These are phyloP conservation scores for Rhabdornis inornatus DNA, from an alignment of 2,113 vertebrate species.

Conservation along the genomic window DNA sequence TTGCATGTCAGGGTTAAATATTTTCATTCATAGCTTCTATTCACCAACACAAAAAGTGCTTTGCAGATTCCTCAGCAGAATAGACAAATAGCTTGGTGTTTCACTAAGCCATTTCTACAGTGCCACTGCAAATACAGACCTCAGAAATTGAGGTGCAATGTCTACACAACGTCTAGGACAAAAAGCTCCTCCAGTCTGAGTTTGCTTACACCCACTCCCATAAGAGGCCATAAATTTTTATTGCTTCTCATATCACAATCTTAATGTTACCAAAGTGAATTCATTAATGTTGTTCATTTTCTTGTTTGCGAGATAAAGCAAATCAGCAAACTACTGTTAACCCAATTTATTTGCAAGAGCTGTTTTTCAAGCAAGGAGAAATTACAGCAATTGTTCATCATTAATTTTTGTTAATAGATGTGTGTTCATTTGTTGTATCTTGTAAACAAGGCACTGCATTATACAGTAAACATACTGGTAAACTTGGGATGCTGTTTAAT, in stretches of 20 bases:
- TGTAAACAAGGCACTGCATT: slow-evolving; percentile 52
- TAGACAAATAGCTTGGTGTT: background rate
- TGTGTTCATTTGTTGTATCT: slow-evolving; percentile 19
- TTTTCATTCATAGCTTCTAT: background rate
- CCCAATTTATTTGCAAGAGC: slow-evolving; percentile 16
- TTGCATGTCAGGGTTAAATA: background rate
- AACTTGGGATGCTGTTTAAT: slow-evolving; percentile 18
- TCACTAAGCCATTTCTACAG: background rate
- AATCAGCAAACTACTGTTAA: slow-evolving; percentile 22
- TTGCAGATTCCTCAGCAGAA: background rate
- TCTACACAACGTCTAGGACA: background rate
- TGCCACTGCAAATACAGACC: background rate
- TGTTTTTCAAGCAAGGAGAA: slow-evolving; percentile 41
- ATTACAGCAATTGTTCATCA: slow-evolving; percentile 35
- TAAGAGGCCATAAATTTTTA: background rate
- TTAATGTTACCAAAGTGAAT: background rate
- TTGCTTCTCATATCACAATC: background rate
- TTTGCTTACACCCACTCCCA: background rate
- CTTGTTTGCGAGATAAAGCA: slow-evolving; percentile 8
- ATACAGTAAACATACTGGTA: background rate
- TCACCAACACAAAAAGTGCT: background rate
- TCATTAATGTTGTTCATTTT: background rate
- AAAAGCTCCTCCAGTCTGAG: background rate
- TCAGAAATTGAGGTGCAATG: background rate
- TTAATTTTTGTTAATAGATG: slow-evolving; percentile 54